phyloP scores from a whole-genome alignment of 2,113 vertebrate species.

The Corapipo altera region DNA sequence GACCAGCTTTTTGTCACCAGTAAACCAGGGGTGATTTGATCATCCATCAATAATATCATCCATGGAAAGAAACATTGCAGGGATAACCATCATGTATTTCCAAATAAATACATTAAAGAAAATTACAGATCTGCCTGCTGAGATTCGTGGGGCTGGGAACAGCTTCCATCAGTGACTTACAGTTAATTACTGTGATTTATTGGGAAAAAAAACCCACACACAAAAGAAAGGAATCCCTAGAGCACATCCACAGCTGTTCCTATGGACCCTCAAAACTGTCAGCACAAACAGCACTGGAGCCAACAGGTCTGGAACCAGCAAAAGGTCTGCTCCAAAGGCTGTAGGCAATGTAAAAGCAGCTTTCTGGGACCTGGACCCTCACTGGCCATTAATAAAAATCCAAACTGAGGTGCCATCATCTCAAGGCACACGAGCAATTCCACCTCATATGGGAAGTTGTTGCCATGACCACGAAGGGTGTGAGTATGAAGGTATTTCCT shows the following conservation, averaged over 20 bases:
- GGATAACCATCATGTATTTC: neutral
- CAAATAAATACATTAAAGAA: neutral
- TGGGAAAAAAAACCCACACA: neutral
- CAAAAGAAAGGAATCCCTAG: neutral
- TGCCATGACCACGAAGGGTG: neutral
- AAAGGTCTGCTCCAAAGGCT: neutral
- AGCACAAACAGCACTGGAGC: accelerated
- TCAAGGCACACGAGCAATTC: neutral
- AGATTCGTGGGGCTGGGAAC: neutral
- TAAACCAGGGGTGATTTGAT: neutral
- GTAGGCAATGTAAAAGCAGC: neutral
- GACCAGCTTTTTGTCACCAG: neutral
- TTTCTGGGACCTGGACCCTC: neutral
- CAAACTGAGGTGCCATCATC: neutral
- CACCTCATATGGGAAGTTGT: neutral
- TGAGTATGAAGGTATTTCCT: neutral
- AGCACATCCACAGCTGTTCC: neutral
- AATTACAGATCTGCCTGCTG: neutral
- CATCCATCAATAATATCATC: neutral
- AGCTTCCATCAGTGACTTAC: neutral
- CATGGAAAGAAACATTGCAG: accelerated
- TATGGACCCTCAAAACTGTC: neutral
- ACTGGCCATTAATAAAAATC: neutral
- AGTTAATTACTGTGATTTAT: neutral
- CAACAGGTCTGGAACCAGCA: neutral